Percentiles rank a stretch among this genome's conserved stretches.
Evolutionary conservation across 2,113 vertebrate genomes (phyloP).

Genomic region (Pandion haliaetus): DNA sequence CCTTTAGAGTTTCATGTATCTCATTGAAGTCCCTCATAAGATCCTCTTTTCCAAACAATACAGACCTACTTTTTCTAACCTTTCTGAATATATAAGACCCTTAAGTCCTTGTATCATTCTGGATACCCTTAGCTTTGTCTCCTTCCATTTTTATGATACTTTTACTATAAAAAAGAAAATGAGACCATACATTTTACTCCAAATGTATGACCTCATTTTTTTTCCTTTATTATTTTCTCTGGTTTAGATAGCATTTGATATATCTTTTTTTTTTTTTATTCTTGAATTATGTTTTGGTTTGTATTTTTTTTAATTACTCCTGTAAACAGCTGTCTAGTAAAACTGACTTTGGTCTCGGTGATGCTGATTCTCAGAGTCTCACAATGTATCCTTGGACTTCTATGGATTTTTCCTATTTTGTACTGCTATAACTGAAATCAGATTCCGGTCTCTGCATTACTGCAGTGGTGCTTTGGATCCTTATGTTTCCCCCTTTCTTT

Average conservation of each 20-base stretch:
- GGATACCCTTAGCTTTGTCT: neutral
- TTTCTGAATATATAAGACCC: neutral
- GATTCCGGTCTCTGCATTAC: neutral
- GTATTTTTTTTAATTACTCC: neutral
- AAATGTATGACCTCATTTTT: neutral
- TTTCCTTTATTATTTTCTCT: neutral
- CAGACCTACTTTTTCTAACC: conserved; percentile 7
- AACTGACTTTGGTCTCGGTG: neutral
- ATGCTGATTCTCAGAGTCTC: neutral
- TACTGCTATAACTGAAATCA: neutral
- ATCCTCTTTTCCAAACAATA: conserved; percentile 3
- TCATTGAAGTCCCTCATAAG: neutral
- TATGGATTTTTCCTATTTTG: neutral
- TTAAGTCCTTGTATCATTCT: neutral
- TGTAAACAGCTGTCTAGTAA: neutral
- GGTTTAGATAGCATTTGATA: neutral
- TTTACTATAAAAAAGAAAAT: neutral
- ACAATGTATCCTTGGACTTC: neutral
- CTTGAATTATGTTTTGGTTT: neutral
- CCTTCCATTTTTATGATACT: neutral
- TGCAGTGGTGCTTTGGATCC: neutral
- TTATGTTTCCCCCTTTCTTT: neutral
- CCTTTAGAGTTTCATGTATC: neutral
- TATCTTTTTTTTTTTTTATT: neutral
- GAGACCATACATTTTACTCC: neutral